Evolutionary conservation across 2,113 vertebrate species (phyloP).

Genomic region (Gymnocephalus cernua): DNA sequence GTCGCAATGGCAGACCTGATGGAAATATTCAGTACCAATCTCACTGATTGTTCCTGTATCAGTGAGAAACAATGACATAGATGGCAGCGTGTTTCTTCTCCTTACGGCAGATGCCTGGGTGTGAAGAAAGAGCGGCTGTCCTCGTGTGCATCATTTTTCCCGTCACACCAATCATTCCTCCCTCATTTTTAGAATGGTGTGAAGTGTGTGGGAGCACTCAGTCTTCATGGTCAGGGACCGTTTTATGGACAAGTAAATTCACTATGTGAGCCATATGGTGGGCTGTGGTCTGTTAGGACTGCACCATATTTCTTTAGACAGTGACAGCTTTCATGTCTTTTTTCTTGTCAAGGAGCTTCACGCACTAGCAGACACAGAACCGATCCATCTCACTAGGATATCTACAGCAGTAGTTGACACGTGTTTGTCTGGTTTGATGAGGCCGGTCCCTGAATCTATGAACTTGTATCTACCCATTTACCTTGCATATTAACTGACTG

Average conservation of each 20-base stretch:
- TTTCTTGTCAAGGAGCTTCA: conserved; percentile 10
- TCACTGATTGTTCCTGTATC: not conserved
- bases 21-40: not conserved
- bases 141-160: conserved; percentile 26
- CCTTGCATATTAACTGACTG: not conserved
- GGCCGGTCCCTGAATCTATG: not conserved
- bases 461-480: not conserved
- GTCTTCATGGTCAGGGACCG: conserved; percentile 35
- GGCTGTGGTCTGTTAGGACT: conserved; percentile 17
- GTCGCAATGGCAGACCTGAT: not conserved
- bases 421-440: conserved; percentile 10
- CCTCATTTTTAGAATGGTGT: conserved; percentile 35
- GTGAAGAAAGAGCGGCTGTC: conserved; percentile 28
- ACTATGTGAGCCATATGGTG: conserved; percentile 34
- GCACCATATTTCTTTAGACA: conserved; percentile 41
- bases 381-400: not conserved
- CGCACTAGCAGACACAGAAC: conserved; percentile 1
- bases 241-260: conserved; percentile 50
- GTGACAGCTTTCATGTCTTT: conserved; percentile 33
- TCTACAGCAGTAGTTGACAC: not conserved
- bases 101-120: conserved; percentile 11
- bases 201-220: conserved; percentile 37
- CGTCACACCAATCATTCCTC: conserved; percentile 46
- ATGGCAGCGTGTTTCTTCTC: not conserved
- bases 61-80: conserved; percentile 12